These are phyloP conservation scores for Toxotes jaculatrix DNA, from an alignment of 2,113 vertebrate genomes.

Conservation along the genomic window DNA sequence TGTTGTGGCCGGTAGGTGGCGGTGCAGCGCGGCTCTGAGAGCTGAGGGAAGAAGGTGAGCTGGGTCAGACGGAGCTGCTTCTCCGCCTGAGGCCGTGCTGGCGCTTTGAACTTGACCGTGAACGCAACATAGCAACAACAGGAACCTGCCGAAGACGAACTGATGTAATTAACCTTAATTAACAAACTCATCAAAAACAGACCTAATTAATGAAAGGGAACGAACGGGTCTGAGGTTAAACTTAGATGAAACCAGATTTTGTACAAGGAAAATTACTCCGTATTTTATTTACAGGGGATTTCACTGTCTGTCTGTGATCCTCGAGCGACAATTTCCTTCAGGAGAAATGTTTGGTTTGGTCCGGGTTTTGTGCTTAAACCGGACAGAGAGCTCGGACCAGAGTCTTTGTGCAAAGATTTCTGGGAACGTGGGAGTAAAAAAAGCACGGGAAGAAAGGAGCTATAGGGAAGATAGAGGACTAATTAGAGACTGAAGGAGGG, in stretches of 20 bases:
- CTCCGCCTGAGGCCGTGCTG: slow-evolving; percentile 36
- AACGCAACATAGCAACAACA: slow-evolving; percentile 47
- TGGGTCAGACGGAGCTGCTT: slow-evolving; percentile 25
- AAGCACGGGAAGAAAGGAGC: slow-evolving; percentile 54
- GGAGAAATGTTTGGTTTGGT: not conserved
- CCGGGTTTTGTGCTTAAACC: not conserved
- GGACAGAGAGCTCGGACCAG: not conserved
- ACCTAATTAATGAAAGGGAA: not conserved
- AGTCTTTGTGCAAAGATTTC: slow-evolving; percentile 53
- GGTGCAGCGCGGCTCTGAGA: slow-evolving; percentile 11
- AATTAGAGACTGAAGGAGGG: slow-evolving; percentile 67
- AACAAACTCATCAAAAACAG: not conserved
- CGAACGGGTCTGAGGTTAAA: not conserved
- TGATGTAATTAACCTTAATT: not conserved
- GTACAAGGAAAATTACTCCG: not conserved
- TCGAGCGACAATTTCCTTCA: not conserved
- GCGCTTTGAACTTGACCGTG: slow-evolving; percentile 78
- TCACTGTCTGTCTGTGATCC: not conserved
- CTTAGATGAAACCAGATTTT: not conserved
- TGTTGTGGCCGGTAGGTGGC: slow-evolving; percentile 29
- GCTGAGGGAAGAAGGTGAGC: slow-evolving; percentile 8
- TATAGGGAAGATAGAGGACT: slow-evolving; percentile 58
- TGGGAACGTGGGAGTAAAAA: slow-evolving; percentile 37
- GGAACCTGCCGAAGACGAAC: not conserved
- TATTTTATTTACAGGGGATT: not conserved